Evolutionary conservation across 2,888 invertebrate genomes (phyloP), one percentile per base, ranked within the genome.

Genomic region (Druceiella hillmani): DNA sequence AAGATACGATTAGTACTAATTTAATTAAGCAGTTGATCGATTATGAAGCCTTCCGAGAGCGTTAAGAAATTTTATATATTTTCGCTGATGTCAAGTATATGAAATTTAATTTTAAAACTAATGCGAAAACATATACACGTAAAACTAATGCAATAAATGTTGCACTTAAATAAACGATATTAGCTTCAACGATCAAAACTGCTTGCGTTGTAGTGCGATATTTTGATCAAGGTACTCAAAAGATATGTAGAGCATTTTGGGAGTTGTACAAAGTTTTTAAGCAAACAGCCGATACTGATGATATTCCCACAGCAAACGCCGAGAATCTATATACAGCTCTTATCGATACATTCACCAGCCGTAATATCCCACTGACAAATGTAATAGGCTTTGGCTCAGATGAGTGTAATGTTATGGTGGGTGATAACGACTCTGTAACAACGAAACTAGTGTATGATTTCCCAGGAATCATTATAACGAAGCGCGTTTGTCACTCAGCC

Each of bases 331-430:
- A 37, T 32, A 33, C 20, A 29, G 36, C 33, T 20, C 27, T 43
- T 6, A 36, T 36, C 9, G 29, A 46, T 17, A 36, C 45, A n/a
- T 47, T 50, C 35, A 31, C 29, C 12, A 31, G 27, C 17, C 15
- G 32, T n/a, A 35, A 45, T 13, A 45, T 56, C n/a, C 50, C 52
- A 25, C 25, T 49, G 12, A 29, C 43, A 27, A 54, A 56, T 32
- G 43, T 56, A 9, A 47, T 57, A 20, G 56, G 56, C 9, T 56
- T 57, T 45, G 54, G 45, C 5, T 50, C 53, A 9, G 55, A 56
- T 42, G 53, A 52, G 1, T 54, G 53, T 33, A 56, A 55, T 41
- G 44, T 46, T 4, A 56, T 55, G 54, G 45, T 56, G 44, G 55
- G 54, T 3, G 33, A 31, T 20, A 43, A 45, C 10, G 49, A 56